A percentile compares a stretch with the other conserved stretches of the same genome.
These are phyloP conservation scores for Rallus limicola DNA, from an alignment of 2,113 vertebrate genomes.

Conservation along the genomic window DNA sequence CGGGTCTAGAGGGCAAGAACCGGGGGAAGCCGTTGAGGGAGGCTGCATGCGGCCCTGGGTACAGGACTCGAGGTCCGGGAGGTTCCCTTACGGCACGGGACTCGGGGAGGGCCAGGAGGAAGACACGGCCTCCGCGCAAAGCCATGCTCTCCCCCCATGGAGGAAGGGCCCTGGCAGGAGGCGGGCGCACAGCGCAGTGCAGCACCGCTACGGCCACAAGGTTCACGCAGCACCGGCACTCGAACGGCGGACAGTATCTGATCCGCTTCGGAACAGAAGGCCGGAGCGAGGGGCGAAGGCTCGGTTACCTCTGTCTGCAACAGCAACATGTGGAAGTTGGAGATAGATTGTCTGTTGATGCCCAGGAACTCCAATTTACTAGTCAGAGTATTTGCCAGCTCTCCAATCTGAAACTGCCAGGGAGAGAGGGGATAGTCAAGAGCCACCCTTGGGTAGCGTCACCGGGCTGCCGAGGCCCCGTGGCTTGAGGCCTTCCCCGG, in stretches of 20 bases:
- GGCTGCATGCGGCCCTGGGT: background rate
- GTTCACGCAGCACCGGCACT: background rate
- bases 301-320: slow-evolving; percentile 93
- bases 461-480: background rate
- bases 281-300: slow-evolving; percentile 47
- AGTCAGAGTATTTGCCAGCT: slow-evolving; percentile 96
- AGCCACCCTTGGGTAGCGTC: accelerated
- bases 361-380: slow-evolving; percentile 98
- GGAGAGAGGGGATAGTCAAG: slow-evolving; percentile 36
- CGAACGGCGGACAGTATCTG: background rate
- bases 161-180: background rate
- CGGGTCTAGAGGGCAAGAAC: slow-evolving; percentile 83
- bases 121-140: background rate
- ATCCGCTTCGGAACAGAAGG: slow-evolving; percentile 40
- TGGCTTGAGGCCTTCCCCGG: background rate
- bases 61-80: background rate
- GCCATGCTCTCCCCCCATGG: background rate
- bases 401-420: slow-evolving; percentile 97
- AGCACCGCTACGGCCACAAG: background rate
- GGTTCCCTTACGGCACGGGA: background rate
- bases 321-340: slow-evolving; percentile 97
- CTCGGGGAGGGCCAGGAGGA: background rate
- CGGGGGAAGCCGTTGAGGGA: slow-evolving; percentile 26
- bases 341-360: slow-evolving; percentile 95
- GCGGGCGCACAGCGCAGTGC: background rate